Evolutionary conservation across 2,797 vertebrate species (phyloP).

Genomic region (Smutsia temminckii): DNA sequence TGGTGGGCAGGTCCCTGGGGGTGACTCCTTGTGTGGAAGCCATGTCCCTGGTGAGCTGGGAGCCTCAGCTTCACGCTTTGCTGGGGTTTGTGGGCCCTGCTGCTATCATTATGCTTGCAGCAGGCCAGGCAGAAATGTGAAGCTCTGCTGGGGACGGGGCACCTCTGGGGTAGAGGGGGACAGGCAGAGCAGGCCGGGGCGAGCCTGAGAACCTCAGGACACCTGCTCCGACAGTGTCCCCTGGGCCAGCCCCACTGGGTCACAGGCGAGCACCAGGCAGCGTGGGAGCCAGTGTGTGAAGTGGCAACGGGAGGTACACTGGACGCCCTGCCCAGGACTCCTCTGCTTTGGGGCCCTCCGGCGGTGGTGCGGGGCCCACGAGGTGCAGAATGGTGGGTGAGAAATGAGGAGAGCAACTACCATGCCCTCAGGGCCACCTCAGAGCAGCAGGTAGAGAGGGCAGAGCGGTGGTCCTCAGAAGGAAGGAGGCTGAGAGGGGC

Average conservation of each 20-base stretch:
- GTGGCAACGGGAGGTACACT: fast-evolving
- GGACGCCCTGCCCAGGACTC: fast-evolving
- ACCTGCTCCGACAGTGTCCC: background rate
- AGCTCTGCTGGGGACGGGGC: no score
- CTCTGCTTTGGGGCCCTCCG: fast-evolving
- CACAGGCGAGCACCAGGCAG: fast-evolving
- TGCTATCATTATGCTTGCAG: background rate
- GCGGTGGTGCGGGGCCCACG: background rate
- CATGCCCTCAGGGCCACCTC: fast-evolving
- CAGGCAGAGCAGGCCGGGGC: fast-evolving
- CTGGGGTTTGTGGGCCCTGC: fast-evolving
- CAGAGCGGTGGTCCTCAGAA: fast-evolving
- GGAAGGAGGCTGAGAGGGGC: background rate
- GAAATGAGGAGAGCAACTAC: fast-evolving
- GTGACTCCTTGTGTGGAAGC: background rate
- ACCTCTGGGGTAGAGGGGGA: no score
- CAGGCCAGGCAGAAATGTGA: fast-evolving
- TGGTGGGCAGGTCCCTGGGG: fast-evolving
- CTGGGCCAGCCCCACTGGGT: background rate
- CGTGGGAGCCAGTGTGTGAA: fast-evolving
- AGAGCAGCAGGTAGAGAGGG: no score
- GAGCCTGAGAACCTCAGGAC: no score
- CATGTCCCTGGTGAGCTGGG: background rate
- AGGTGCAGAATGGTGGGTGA: background rate
- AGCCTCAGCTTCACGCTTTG: fast-evolving